Evolutionary conservation across 2,888 invertebrate species (phyloP).

Genomic region (Scaptomyza caliginosa): DNA sequence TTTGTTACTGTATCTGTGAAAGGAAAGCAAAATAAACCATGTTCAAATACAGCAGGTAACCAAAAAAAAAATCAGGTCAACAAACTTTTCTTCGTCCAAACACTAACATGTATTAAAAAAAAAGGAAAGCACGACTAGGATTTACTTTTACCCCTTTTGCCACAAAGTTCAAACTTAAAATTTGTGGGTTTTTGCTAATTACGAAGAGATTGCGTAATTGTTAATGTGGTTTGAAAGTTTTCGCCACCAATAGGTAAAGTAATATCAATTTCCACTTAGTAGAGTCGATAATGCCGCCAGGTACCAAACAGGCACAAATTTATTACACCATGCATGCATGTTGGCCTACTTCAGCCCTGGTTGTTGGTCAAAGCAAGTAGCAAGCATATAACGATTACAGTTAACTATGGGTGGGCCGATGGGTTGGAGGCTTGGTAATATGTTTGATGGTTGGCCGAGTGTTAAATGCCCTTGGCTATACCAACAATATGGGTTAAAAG

Average conservation of each 20-base stretch:
- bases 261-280: not conserved
- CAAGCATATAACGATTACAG: not conserved
- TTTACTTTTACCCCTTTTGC: too few relatives aligned
- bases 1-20: conserved; percentile 93
- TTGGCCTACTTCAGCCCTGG: not conserved
- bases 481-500: not conserved
- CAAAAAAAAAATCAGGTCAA: not conserved
- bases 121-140: too few relatives aligned
- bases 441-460: not conserved
- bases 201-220: too few relatives aligned
- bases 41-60: not conserved
- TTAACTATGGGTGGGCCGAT: not conserved
- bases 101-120: not conserved
- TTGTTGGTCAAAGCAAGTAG: not conserved
- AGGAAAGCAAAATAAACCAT: not conserved
- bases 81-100: not conserved
- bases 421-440: not conserved
- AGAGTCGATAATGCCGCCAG: not conserved
- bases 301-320: not conserved
- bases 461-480: conserved; percentile 6
- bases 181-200: too few relatives aligned
- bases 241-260: not conserved
- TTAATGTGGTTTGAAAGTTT: too few relatives aligned
- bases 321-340: not conserved
- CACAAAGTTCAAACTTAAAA: too few relatives aligned